Evolutionary conservation across 92 coral and sea anemone species (phyloP).

Genomic region (Phenganax subtilis): DNA sequence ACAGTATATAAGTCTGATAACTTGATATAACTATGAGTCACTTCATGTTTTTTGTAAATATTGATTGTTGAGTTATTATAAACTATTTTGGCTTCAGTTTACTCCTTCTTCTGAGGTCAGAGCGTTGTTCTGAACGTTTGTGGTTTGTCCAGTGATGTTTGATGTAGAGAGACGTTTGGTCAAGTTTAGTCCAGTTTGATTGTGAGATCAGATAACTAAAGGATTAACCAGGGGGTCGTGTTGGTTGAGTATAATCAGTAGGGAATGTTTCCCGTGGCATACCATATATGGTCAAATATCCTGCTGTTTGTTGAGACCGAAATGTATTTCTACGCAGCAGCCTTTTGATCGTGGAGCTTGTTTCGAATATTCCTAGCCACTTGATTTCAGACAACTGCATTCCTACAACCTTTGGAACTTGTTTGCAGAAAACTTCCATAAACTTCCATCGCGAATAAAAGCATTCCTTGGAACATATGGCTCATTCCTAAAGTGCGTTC

Average conservation of each 20-base stretch:
- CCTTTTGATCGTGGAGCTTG: slow-evolving; percentile 12
- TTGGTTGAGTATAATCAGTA: background rate
- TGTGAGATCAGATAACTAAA: background rate
- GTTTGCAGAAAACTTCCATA: background rate
- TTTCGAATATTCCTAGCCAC: background rate
- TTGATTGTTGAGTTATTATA: no score
- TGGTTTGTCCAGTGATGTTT: no score
- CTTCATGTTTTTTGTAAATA: no score
- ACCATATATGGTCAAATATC: slow-evolving; percentile 18
- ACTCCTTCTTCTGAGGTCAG: no score
- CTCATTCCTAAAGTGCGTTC: background rate
- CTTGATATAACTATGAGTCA: no score
- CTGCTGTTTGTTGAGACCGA: background rate
- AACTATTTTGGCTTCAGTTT: no score
- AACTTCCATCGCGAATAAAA: background rate
- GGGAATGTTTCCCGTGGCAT: background rate
- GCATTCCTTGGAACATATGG: background rate
- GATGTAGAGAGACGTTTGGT: background rate
- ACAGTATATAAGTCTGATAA: no score
- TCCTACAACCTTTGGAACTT: background rate
- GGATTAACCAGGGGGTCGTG: slow-evolving; percentile 12
- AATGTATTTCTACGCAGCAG: background rate
- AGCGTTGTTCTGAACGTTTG: no score
- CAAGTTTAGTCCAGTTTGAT: background rate
- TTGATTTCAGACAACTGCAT: slow-evolving; percentile 4